phyloP scores from a whole-genome alignment of 1,140 invertebrate genomes.

The Daktulosphaira vitifoliae region DNA sequence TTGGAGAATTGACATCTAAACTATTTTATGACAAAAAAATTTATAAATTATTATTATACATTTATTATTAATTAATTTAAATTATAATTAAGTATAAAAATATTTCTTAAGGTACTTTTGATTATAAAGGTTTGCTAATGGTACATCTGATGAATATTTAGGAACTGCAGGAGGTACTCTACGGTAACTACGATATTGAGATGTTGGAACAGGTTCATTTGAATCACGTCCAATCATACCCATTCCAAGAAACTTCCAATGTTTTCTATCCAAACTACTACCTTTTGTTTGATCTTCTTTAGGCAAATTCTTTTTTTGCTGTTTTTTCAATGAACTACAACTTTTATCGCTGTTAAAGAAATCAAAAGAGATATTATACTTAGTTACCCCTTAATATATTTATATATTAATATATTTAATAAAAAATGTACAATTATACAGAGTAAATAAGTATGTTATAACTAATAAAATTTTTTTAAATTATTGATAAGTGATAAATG shows the following conservation, averaged over 20 bases:
- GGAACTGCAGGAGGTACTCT: conserved; percentile 47
- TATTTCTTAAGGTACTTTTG: conserved; percentile 12
- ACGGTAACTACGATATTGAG: conserved; percentile 65
- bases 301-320: conserved; percentile 42
- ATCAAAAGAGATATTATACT: too few species aligned
- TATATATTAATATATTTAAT: too few species aligned
- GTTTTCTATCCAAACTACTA: conserved; percentile 62
- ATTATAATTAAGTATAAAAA: neutral
- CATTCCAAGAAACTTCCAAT: conserved; percentile 52
- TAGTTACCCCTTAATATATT: too few species aligned
- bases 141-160: conserved; percentile 16
- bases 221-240: conserved; percentile 46
- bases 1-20: too few species aligned
- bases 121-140: conserved; percentile 11
- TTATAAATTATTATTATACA: conserved; percentile 6
- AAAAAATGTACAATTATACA: too few species aligned
- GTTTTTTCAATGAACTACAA: conserved; percentile 61
- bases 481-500: too few species aligned
- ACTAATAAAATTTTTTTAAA: too few species aligned
- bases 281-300: conserved; percentile 41
- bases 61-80: neutral
- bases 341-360: conserved; percentile 41
- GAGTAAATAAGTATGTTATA: too few species aligned
- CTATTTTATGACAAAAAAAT: too few species aligned
- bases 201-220: conserved; percentile 61